Conservation (phyloP, 2,888 invertebrate species). For the Drosophila koepferae region DNA sequence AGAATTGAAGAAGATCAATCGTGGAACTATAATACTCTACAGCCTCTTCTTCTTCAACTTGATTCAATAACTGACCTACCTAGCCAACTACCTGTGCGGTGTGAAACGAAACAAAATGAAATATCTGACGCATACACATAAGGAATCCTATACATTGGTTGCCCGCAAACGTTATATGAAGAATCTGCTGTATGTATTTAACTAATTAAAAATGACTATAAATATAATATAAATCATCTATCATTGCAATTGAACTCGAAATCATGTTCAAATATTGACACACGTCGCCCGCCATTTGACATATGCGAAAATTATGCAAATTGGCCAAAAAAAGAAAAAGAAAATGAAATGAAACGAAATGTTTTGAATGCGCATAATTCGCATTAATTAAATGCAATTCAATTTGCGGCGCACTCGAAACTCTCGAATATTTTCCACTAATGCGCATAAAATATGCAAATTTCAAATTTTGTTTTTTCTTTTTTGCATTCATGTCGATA, state of each 20-base stretch:
- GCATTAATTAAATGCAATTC: slow-evolving; percentile 60
- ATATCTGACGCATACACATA: slow-evolving; percentile 82
- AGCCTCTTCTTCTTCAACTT: not conserved
- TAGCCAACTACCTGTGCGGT: slow-evolving; percentile 18
- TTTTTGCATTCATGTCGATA: slow-evolving; percentile 19
- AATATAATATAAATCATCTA: slow-evolving; percentile 4
- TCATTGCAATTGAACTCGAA: slow-evolving; percentile 11
- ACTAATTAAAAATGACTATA: not conserved
- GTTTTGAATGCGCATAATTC: slow-evolving; percentile 48
- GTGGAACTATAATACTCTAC: not conserved
- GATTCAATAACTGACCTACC: slow-evolving; percentile 22
- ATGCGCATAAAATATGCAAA: slow-evolving; percentile 69
- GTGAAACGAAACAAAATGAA: slow-evolving; percentile 72
- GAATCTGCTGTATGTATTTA: slow-evolving; percentile 84
- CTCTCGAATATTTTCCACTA: slow-evolving; percentile 36
- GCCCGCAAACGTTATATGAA: slow-evolving; percentile 85
- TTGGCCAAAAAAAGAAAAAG: slow-evolving; percentile 19
- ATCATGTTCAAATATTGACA: slow-evolving; percentile 64
- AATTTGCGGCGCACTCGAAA: slow-evolving; percentile 52
- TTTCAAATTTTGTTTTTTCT: slow-evolving; percentile 4
- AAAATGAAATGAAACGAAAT: slow-evolving; percentile 15
- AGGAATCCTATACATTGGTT: slow-evolving; percentile 85
- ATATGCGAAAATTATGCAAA: slow-evolving; percentile 73
- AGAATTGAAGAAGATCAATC: not conserved
- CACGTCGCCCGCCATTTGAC: slow-evolving; percentile 38